These are phyloP conservation scores for Phasia obesa DNA, from an alignment of 2,888 invertebrate species.

Conservation along the genomic window DNA sequence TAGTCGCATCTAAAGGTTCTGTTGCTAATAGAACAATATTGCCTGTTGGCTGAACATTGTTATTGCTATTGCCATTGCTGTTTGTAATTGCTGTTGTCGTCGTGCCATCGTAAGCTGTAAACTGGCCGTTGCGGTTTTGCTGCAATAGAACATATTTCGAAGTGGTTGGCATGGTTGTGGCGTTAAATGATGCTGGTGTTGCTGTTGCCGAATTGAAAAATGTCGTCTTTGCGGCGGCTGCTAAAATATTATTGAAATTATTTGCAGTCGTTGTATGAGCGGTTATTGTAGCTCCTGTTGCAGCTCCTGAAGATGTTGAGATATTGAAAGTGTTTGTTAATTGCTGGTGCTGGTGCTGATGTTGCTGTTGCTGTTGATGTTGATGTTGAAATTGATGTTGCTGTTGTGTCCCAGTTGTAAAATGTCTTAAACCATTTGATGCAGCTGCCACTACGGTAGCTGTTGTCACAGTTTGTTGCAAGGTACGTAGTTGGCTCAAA, in stretches of 20 bases:
- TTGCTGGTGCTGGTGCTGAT: too few species aligned
- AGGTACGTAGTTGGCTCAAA: slow-evolving; percentile 76
- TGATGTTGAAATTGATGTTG: slow-evolving; percentile 40
- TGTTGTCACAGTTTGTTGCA: slow-evolving; percentile 75
- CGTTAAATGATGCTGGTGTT: slow-evolving; percentile 59
- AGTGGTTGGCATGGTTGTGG: slow-evolving; percentile 73
- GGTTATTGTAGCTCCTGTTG: slow-evolving; percentile 46
- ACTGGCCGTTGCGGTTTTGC: slow-evolving; percentile 78
- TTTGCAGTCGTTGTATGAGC: slow-evolving; percentile 48
- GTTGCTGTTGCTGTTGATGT: slow-evolving; percentile 31
- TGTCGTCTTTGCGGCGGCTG: slow-evolving; percentile 60
- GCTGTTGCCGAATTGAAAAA: slow-evolving; percentile 54
- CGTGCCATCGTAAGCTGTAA: slow-evolving; percentile 76
- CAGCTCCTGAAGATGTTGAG: slow-evolving; percentile 36
- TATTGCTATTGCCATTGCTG: slow-evolving; percentile 57
- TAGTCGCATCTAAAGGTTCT: slow-evolving; percentile 78
- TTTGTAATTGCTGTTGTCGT: slow-evolving; percentile 60
- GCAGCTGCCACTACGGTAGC: slow-evolving; percentile 71
- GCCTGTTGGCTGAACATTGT: slow-evolving; percentile 73
- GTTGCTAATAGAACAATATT: slow-evolving; percentile 81
- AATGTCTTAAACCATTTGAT: slow-evolving; percentile 66
- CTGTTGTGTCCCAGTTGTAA: slow-evolving; percentile 40
- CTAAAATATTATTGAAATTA: slow-evolving; percentile 56
- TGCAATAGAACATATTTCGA: slow-evolving; percentile 82
- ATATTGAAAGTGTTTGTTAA: slow-evolving; percentile 53